These are phyloP conservation scores for Pandemis heparana DNA, from an alignment of 2,888 invertebrate genomes.

Conservation along the genomic window DNA sequence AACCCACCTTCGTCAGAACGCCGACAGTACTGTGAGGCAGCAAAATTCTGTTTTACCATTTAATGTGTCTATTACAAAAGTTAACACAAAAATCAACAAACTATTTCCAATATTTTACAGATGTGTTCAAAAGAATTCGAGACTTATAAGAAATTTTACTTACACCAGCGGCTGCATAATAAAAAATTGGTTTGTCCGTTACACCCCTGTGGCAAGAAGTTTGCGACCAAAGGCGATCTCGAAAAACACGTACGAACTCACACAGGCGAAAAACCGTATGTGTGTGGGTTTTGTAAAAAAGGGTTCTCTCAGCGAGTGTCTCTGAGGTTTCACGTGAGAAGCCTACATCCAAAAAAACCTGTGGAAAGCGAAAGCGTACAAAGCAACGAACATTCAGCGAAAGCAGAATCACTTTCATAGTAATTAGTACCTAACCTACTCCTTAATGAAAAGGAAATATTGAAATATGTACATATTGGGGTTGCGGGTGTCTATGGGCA, in stretches of 20 bases:
- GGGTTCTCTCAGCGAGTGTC: slow-evolving; percentile 68
- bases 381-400: not conserved
- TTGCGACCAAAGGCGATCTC: slow-evolving; percentile 71
- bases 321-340: slow-evolving; percentile 62
- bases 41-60: not conserved
- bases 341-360: slow-evolving; percentile 52
- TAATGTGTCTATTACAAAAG: not conserved
- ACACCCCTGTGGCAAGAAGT: slow-evolving; percentile 66
- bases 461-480: no score
- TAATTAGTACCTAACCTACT: no score
- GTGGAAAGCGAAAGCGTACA: not conserved
- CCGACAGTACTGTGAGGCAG: not conserved
- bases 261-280: slow-evolving; percentile 73
- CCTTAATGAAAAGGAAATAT: no score
- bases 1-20: no score
- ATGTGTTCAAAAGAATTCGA: slow-evolving; percentile 65
- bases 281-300: slow-evolving; percentile 64
- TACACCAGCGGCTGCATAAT: slow-evolving; percentile 68
- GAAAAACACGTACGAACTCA: slow-evolving; percentile 73
- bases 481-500: no score
- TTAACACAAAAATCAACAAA: not conserved
- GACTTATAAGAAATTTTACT: slow-evolving; percentile 67
- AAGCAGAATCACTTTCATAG: no score
- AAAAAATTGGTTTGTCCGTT: slow-evolving; percentile 62
- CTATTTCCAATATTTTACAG: slow-evolving; percentile 58